These are phyloP conservation scores for Lacerta agilis DNA, from an alignment of 2,797 vertebrate species.

Conservation along the genomic window DNA sequence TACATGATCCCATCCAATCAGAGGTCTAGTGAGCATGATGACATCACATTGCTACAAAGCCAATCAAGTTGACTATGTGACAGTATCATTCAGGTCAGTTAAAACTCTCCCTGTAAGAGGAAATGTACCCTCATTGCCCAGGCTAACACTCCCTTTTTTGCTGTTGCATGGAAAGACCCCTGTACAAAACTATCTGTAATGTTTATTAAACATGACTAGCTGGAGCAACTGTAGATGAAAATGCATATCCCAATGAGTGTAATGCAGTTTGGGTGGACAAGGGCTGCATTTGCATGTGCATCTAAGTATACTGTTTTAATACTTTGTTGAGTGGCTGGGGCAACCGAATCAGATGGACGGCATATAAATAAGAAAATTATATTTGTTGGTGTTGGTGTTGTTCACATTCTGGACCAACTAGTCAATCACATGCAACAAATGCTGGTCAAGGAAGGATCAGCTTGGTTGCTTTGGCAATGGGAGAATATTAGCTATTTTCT, in stretches of 20 bases:
- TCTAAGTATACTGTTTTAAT: not conserved
- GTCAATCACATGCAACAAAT: not conserved
- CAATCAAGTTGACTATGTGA: not conserved
- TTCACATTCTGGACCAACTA: not conserved
- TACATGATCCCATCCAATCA: not conserved
- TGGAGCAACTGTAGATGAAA: not conserved
- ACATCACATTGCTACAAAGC: not conserved
- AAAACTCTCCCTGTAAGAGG: not conserved
- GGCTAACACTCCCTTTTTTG: not conserved
- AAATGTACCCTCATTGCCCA: not conserved
- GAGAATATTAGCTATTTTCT: not conserved
- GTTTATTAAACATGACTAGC: not conserved
- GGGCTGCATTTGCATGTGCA: not conserved
- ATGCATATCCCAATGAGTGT: not conserved
- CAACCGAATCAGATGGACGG: no score
- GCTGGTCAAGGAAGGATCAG: not conserved
- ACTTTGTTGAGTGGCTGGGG: no score
- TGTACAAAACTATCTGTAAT: not conserved
- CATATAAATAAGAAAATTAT: no score
- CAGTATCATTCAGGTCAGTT: not conserved
- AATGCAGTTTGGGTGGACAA: not conserved
- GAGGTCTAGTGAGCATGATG: not conserved
- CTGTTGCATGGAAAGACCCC: not conserved
- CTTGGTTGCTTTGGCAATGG: not conserved
- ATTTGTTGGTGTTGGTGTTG: no score